Conservation (phyloP, 2,797 vertebrate species). For the Micromesistius poutassou region DNA sequence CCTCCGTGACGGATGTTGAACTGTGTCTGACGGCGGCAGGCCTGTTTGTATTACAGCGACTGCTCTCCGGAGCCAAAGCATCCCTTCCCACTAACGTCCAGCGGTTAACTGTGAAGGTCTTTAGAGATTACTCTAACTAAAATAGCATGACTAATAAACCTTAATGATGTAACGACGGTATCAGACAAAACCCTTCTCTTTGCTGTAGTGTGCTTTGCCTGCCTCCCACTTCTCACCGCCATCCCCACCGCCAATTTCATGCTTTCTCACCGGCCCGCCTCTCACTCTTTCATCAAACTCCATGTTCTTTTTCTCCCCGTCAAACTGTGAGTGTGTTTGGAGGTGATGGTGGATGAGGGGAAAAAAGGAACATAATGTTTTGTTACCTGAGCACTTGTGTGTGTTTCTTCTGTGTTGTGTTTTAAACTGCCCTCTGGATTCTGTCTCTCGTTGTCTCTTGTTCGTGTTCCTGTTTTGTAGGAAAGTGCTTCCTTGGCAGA, state of each 20-base stretch:
- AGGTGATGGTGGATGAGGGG: slow-evolving; percentile 44
- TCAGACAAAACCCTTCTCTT: not conserved
- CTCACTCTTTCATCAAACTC: slow-evolving; percentile 37
- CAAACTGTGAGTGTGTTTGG: not conserved
- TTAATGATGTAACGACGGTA: not conserved
- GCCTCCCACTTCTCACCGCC: slow-evolving; percentile 41
- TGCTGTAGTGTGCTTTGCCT: slow-evolving; percentile 44
- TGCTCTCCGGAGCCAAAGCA: slow-evolving; percentile 22
- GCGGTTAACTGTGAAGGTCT: not conserved
- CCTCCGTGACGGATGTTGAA: slow-evolving; percentile 3
- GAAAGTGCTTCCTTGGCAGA: slow-evolving; percentile 99
- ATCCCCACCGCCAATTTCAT: slow-evolving; percentile 36
- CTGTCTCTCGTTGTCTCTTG: slow-evolving; percentile 82
- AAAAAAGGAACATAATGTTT: slow-evolving; percentile 78
- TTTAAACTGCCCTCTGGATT: slow-evolving; percentile 76
- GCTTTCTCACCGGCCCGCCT: slow-evolving; percentile 50
- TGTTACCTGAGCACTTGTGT: slow-evolving; percentile 65
- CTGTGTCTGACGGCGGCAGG: slow-evolving; percentile 5
- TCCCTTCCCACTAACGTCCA: not conserved
- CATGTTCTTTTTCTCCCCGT: slow-evolving; percentile 66
- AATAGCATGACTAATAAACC: not conserved
- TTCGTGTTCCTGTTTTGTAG: slow-evolving; percentile 94
- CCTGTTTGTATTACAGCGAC: slow-evolving; percentile 21
- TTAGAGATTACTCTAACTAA: not conserved
- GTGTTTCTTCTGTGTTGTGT: slow-evolving; percentile 74